Base-by-base conservation (phyloP, 64 coral and sea anemone species). In the Montipora sp. region DNA sequence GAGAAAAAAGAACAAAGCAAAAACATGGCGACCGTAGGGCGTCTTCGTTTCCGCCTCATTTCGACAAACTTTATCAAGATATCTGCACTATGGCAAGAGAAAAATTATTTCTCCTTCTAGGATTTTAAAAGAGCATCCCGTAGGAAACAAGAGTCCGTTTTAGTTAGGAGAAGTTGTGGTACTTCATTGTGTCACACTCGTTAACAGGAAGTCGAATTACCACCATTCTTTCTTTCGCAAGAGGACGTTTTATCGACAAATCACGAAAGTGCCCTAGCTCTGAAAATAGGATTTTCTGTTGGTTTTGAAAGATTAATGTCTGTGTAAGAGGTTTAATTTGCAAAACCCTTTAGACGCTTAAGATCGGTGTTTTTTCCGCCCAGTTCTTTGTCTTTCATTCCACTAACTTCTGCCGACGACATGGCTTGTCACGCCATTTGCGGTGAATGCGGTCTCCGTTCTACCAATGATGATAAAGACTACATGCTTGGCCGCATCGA, bases 261-360 rank as follows among this genome's bases (percentile, higher is more conserved):
- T n/a, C 82, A 45, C 23, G 24, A n/a, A 67, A 60, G 2, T 13
- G 45, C 11, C 8, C 49, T 5, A 50, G 44, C 66, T 85, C 71
- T 85, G 8, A 85, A 68, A 78, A 78, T 51, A 85, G 47, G 61
- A 71, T 50, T 72, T 12, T 13, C 19, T 18, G 36, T 36, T 21
- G 47, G 19, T 65, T 23, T 16, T 47, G 47, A 21, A 65, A 49
- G 18, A 15, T 85, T n/a, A 78, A 19, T 14, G 46, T 13, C 74
- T 3, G 74, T 13, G 27, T 45, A 75, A 75, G 73, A 10, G 27
- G 73, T 78, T 78, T 78, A 78, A 19, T 12, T 7, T 8, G 12
- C 1, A 78, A 78, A 78, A 46, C 47, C 18, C 11, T 46, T 78
- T 78, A 78, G 49, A 78, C 75, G 75, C 75, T 78, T 78, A 77